Percentiles rank a stretch among this genome's conserved stretches.
Conservation (phyloP, 2,888 invertebrate species). For the Apamea crenata region DNA sequence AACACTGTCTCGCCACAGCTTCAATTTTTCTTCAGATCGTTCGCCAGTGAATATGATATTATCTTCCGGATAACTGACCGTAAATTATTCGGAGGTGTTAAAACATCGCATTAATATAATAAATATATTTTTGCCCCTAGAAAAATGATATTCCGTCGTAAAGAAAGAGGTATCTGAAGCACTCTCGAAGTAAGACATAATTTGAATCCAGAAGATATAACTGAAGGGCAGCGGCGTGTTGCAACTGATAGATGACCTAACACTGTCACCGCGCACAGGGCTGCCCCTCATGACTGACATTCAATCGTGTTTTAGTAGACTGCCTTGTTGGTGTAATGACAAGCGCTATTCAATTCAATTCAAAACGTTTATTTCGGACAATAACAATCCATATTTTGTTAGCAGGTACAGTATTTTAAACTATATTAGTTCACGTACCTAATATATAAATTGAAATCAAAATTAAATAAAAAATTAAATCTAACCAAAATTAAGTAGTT, state of each 20-base stretch:
- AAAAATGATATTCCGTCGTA: constrained; percentile 3
- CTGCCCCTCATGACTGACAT: neutral
- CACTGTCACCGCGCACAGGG: constrained; percentile 46
- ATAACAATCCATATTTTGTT: too few relatives aligned
- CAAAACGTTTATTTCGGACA: too few relatives aligned
- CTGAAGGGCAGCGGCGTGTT: constrained; percentile 56
- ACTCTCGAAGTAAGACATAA: constrained; percentile 48
- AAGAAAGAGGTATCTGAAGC: constrained; percentile 47
- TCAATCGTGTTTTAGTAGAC: neutral
- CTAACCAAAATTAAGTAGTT: too few relatives aligned
- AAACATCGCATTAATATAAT: neutral
- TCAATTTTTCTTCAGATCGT: neutral
- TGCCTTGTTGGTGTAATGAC: neutral
- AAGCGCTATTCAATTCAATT: too few relatives aligned
- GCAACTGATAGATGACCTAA: constrained; percentile 62
- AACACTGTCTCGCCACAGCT: neutral
- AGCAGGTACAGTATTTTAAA: too few relatives aligned
- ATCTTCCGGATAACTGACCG: neutral
- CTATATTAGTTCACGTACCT: too few relatives aligned
- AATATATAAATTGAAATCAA: too few relatives aligned
- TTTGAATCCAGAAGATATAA: constrained; percentile 59
- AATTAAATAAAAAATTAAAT: too few relatives aligned
- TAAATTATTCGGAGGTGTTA: neutral
- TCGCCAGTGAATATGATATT: neutral
- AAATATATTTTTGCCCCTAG: constrained; percentile 9